Percentiles rank a stretch among this genome's conserved stretches.
These are phyloP conservation scores for Gobio occitaniae DNA, from an alignment of 2,797 vertebrate genomes.

Conservation along the genomic window DNA sequence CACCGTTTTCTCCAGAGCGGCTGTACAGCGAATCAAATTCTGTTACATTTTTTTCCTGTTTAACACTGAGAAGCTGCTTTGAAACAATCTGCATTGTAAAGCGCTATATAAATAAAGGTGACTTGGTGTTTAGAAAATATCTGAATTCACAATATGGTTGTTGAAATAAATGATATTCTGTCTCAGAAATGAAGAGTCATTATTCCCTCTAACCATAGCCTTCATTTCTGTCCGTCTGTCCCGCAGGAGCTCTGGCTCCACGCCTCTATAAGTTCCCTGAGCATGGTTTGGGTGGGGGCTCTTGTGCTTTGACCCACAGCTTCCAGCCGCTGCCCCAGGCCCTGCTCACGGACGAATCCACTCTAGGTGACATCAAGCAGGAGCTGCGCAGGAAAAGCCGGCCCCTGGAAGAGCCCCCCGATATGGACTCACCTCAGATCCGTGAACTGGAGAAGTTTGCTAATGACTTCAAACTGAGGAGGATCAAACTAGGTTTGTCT, in stretches of 20 bases:
- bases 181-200: neutral
- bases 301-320: conserved; percentile 87
- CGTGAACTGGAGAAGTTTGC: conserved; percentile 97
- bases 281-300: conserved; percentile 83
- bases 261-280: conserved; percentile 97
- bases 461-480: conserved; percentile 95
- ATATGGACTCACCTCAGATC: conserved; percentile 97
- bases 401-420: conserved; percentile 84
- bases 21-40: too few relatives aligned
- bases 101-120: too few relatives aligned
- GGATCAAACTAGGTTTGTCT: conserved; percentile 91
- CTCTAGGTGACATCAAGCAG: conserved; percentile 85
- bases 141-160: neutral
- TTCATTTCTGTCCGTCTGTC: conserved; percentile 1
- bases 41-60: too few relatives aligned
- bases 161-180: neutral
- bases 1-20: too few relatives aligned
- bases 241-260: conserved; percentile 87
- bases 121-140: neutral
- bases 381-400: conserved; percentile 88
- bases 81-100: too few relatives aligned
- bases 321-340: conserved; percentile 88
- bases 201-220: neutral
- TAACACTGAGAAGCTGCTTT: too few relatives aligned
- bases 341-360: conserved; percentile 87